Evolutionary conservation across 2,113 vertebrate genomes (phyloP), one percentile per base, ranked within the genome.

Genomic region (Verasper variegatus): DNA sequence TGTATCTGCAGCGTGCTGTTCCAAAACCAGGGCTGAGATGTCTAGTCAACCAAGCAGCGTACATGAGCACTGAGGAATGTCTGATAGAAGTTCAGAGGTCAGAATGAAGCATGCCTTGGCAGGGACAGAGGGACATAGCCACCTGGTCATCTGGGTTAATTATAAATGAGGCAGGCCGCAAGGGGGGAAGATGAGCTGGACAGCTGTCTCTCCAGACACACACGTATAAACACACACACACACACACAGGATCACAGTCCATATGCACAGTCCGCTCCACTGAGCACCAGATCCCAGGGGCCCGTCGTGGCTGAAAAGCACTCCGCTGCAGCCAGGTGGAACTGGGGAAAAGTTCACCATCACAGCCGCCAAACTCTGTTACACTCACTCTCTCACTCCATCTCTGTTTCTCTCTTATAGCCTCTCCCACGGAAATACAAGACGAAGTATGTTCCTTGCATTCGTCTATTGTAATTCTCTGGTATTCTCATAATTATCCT

Each of bases 131-230:
- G 91, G 91, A 91, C 93, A 93, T 93, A 91, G 88, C 90, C 92
- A 94, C 92, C 92, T 93, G 92, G 91, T 92, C 93, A 94, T 91
- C 82, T 91, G 87, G 86, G 91, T 92, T 94, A 94, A 94, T 94
- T 94, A 92, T 94, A 94, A 93, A 93, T 93, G 89, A 91, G 87
- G 89, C 79, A 83, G 86, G 87, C 91, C 76, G 52, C 87, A 81
- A 92, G 82, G 81, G 87, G 85, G 90, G 88, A 91, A 93, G 93
- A 92, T 91, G 92, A 92, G 91, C 90, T 88, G 89, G 90, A 92
- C 93, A 94, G 93, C 93, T 93, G 92, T 93, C 92, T 89, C 84
- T 89, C 70, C 78, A 83, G 71, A 89, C 88, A 92, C 81, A 88
- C 80, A 87, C 65, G 83, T 60, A 86, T 59, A 89, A 64, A 78